Base-by-base conservation (phyloP, 37 sponge, comb jelly and placozoan species). In the Axinella damicornis region DNA sequence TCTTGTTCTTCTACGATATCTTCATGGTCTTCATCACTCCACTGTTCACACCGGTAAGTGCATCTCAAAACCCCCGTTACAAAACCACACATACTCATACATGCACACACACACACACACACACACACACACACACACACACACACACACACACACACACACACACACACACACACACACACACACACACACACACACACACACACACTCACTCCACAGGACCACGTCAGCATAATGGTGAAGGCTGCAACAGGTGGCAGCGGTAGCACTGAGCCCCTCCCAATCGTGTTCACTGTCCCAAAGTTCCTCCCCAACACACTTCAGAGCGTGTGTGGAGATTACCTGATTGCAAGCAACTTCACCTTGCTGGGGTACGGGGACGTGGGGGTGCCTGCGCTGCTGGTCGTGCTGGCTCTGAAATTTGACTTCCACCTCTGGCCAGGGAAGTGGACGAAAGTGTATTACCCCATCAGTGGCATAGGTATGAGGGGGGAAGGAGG, bases 21-120 rank as follows among this genome's bases (percentile, higher is more conserved):
- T 90, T 97, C 72, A 87, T 92, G 68, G 98, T 97, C 30, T 97
- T 91, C 77, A 90, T 97, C 61, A 97, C 98, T 52, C 95, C 95
- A 0, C 85, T 83, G 53, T 82, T 94, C 80, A 97, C 91, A 4
- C 32, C 31, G 55, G 93, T 92, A 65, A 61, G 93, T 41, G 9
- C 6, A 46, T 46, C 46, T 12, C 4, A 4, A 46, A 46, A 46
- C 46, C n/a, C n/a, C n/a, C n/a, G n/a, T n/a, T n/a, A n/a, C n/a
- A n/a, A n/a, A n/a, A n/a, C n/a, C n/a, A n/a, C n/a, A n/a, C n/a
- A n/a, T n/a, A n/a, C n/a, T n/a, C n/a, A n/a, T n/a, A 38, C 22
- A 40, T 71, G 73, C 36, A 25, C 53, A 35, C 36, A 17, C 62
- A 61, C 25, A 25, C 62, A 25, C 62, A 61, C 62, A 61, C 62